phyloP scores from a whole-genome alignment of 2,888 invertebrate genomes.

The Ferrisia virgata region DNA sequence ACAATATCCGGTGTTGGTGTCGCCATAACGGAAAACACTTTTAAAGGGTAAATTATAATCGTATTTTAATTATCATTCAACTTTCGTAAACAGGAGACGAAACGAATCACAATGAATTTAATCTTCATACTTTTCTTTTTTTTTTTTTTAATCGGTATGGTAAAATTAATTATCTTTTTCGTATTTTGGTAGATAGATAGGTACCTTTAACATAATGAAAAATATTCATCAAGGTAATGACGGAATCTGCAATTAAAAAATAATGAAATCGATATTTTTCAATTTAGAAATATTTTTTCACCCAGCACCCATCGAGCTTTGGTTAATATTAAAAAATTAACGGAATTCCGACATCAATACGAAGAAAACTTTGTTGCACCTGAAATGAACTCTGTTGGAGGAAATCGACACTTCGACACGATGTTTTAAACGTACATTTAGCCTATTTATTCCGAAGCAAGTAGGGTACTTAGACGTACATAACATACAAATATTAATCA shows the following conservation, averaged over 20 bases:
- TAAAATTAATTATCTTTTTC: conserved; percentile 27
- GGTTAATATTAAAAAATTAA: conserved; percentile 7
- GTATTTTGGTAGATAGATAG: background rate
- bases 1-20: background rate
- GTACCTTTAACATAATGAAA: conserved; percentile 20
- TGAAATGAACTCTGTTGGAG: no score
- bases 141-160: background rate
- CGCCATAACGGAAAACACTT: conserved; percentile 15
- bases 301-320: background rate
- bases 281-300: conserved; percentile 1
- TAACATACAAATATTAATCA: no score
- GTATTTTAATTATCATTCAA: conserved; percentile 39
- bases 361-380: background rate
- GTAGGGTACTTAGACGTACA: no score
- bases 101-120: conserved; percentile 39
- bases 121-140: conserved; percentile 14
- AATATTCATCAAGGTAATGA: conserved; percentile 33
- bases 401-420: no score
- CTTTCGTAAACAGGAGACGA: conserved; percentile 31
- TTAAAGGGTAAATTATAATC: conserved; percentile 33
- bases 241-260: conserved; percentile 38
- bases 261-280: conserved; percentile 2
- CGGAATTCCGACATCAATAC: background rate
- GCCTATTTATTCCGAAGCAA: no score
- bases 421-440: no score